Evolutionary conservation across 2,113 vertebrate species (phyloP).

Genomic region (human): GRCh38 chr2:220024501-220025000

Average conservation of each 20-base stretch:
- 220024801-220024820: not conserved
- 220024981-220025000: too few relatives aligned
- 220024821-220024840: too few relatives aligned
- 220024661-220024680: not conserved
- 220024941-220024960: too few relatives aligned
- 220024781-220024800: not conserved
- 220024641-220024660: not conserved
- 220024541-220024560: not conserved
- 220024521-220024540: not conserved
- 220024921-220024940: too few relatives aligned
- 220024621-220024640: not conserved
- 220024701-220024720: not conserved
- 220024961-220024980: too few relatives aligned
- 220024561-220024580: not conserved
- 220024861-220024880: fast-evolving
- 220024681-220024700: not conserved
- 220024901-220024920: too few relatives aligned
- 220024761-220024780: not conserved
- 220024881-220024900: too few relatives aligned
- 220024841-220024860: too few relatives aligned
- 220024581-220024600: not conserved
- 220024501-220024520: not conserved
- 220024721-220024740: not conserved
- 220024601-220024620: not conserved
- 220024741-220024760: not conserved